A percentile compares a stretch with the other conserved stretches of the same genome.
These are phyloP conservation scores for Caenorhabditis tropicalis DNA, from an alignment of 1,140 invertebrate species.

Conservation along the genomic window DNA sequence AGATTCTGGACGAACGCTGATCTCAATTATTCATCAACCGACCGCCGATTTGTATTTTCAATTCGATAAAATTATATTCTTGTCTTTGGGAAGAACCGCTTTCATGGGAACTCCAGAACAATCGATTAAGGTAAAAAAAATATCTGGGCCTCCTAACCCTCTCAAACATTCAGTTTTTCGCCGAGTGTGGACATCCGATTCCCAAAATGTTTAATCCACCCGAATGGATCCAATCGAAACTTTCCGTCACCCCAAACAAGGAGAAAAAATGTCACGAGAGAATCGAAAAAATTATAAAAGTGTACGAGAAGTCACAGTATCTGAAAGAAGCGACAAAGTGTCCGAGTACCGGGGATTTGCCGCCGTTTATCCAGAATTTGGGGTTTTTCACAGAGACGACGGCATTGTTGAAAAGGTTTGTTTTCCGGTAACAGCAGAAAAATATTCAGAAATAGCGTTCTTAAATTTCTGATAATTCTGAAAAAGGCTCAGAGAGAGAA, in stretches of 20 bases:
- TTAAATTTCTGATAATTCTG: too few species aligned
- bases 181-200: slow-evolving; percentile 79
- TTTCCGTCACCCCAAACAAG: slow-evolving; percentile 76
- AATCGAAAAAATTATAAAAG: slow-evolving; percentile 62
- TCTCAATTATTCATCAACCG: slow-evolving; percentile 87
- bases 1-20: slow-evolving; percentile 79
- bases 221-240: slow-evolving; percentile 79
- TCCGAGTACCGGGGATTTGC: not conserved
- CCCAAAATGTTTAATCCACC: slow-evolving; percentile 78
- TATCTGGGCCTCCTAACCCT: not conserved
- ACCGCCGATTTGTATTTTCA: slow-evolving; percentile 83
- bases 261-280: slow-evolving; percentile 69
- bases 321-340: not conserved
- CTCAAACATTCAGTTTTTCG: slow-evolving; percentile 56
- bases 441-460: too few species aligned
- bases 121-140: slow-evolving; percentile 57
- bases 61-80: slow-evolving; percentile 76
- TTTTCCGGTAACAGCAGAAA: too few species aligned
- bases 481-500: too few species aligned
- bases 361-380: not conserved
- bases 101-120: slow-evolving; percentile 65
- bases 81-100: slow-evolving; percentile 73
- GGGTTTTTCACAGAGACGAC: not conserved
- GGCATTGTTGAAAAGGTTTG: not conserved
- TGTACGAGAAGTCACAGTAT: slow-evolving; percentile 51